Base-by-base conservation (phyloP, 2,888 invertebrate species). In the Philaethria dido region DNA sequence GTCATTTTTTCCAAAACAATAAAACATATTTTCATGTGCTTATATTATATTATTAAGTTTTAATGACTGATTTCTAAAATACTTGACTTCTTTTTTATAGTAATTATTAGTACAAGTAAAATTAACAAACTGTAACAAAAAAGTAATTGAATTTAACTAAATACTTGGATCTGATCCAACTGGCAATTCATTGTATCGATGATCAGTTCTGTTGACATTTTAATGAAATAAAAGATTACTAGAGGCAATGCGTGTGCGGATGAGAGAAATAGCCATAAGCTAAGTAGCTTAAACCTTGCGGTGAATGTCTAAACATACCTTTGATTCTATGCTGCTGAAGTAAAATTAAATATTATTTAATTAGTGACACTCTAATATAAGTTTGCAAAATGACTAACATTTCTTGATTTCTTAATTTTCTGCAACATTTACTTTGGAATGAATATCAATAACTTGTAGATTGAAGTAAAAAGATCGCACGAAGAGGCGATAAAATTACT, bases 391-490 rank as follows among this genome's bases (percentile, higher is more conserved):
- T 44, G 0, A 42, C 5, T 16, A 22, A 13, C 42, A 13, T 79
- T 80, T 75, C 11, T 33, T 14, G 52, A 33, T 3, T n/a, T 11
- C 13, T 14, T 8, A 60, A 29, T 42, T 60, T 14, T 45, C 44
- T 20, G 36, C 25, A 29, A 39, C n/a, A 20, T 64, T 64, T 22
- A 57, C 25, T 45, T 48, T 39, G 39, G 25, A 55, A 64, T 36
- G 36, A 48, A 57, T 57, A 55, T 57, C 55, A 64, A 57, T 48
- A 50, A 59, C 20, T 29, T 48, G 29, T 59, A 47, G 9, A 25
- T 59, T 59, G 16, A 64, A 64, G 48, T 59, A 50, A 64, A 64
- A 42, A 50, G 50, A 64, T 59, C 25, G 64, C 59, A 59, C 39
- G 39, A 57, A 42, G 59, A 50, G 48, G 48, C 42, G 29, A 59